phyloP scores from a whole-genome alignment of 2,113 vertebrate genomes.

The Garra rufa region DNA sequence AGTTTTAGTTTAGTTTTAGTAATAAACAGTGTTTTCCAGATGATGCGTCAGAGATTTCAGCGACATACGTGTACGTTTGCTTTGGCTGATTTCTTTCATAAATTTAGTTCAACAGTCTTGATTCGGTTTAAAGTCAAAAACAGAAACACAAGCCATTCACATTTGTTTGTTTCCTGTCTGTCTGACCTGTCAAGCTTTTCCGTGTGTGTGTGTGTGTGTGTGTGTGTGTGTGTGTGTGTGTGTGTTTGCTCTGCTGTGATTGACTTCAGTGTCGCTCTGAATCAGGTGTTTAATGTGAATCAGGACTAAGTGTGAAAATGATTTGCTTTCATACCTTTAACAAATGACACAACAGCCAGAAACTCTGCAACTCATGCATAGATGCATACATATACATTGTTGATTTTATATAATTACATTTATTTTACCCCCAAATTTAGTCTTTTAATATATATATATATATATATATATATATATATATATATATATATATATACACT shows the following conservation, averaged over 20 bases:
- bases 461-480: too few species aligned
- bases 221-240: not conserved
- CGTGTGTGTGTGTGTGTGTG: not conserved
- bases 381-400: not conserved
- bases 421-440: not conserved
- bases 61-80: not conserved
- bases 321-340: too few species aligned
- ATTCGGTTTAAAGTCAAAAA: not conserved
- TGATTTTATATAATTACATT: not conserved
- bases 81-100: not conserved
- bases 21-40: not conserved
- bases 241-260: not conserved
- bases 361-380: not conserved
- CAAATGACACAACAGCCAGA: too few species aligned
- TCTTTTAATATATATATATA: too few species aligned
- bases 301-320: not conserved
- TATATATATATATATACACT: too few species aligned
- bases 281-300: not conserved
- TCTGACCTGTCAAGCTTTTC: not conserved
- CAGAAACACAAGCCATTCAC: constrained; percentile 39
- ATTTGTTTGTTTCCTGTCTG: constrained; percentile 51
- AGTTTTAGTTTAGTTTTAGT: not conserved
- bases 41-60: not conserved
- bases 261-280: not conserved
- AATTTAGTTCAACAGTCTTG: not conserved